Evolutionary conservation across 2,797 vertebrate genomes (phyloP).

Genomic region (Scarus forsteni): DNA sequence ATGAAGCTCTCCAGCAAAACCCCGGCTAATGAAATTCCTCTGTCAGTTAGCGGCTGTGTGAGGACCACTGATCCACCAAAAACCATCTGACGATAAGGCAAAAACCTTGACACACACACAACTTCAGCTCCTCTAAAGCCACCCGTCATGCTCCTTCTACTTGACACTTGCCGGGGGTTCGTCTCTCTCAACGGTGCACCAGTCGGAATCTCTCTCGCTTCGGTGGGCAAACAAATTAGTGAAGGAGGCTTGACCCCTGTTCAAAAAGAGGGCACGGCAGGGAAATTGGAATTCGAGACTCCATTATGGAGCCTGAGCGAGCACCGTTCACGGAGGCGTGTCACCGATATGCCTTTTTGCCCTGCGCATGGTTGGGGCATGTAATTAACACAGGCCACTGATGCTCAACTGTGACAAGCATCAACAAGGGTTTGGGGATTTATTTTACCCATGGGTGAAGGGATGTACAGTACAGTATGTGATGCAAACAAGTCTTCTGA

Average conservation of each 20-base stretch:
- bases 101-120: constrained; percentile 7
- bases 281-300: constrained; percentile 71
- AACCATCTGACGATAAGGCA: not conserved
- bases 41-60: constrained; percentile 34
- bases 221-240: constrained; percentile 72
- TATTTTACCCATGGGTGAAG: constrained; percentile 23
- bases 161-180: constrained; percentile 19
- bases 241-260: constrained; percentile 60
- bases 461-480: constrained; percentile 17
- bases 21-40: constrained; percentile 46
- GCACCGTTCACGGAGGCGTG: constrained; percentile 37
- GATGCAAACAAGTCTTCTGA: constrained; percentile 23
- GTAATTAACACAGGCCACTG: constrained; percentile 61
- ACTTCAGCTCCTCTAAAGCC: constrained; percentile 4
- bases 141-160: constrained; percentile 13
- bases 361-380: constrained; percentile 16
- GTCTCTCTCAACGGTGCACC: constrained; percentile 23
- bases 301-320: constrained; percentile 55
- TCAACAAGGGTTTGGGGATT: constrained; percentile 24
- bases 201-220: constrained; percentile 28
- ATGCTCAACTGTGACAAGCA: constrained; percentile 21
- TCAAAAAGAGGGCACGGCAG: constrained; percentile 62
- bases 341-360: constrained; percentile 27
- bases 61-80: constrained; percentile 19
- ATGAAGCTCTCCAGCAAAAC: constrained; percentile 42